Conservation (phyloP, 2,888 invertebrate genomes). For the Tribolium freemani region DNA sequence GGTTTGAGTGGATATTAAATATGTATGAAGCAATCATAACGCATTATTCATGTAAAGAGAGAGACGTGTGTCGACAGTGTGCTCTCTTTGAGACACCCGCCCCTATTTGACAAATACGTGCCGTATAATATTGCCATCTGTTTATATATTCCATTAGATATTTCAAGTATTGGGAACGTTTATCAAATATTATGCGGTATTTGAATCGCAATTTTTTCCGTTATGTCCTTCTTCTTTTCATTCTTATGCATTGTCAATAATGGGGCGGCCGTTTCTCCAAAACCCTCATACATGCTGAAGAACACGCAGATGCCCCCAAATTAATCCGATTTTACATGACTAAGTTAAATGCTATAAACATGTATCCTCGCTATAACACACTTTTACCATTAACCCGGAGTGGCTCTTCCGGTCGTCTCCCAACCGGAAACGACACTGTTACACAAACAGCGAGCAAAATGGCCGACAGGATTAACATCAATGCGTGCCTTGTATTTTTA, state of each 20-base stretch:
- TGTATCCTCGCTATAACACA: slow-evolving; percentile 63
- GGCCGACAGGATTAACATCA: slow-evolving; percentile 50
- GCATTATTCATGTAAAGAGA: slow-evolving; percentile 59
- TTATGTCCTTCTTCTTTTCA: slow-evolving; percentile 21
- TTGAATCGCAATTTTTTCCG: slow-evolving; percentile 40
- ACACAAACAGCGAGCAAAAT: slow-evolving; percentile 59
- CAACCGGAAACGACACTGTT: slow-evolving; percentile 59
- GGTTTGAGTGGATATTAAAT: slow-evolving; percentile 59
- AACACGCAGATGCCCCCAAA: slow-evolving; percentile 41
- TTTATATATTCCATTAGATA: slow-evolving; percentile 61
- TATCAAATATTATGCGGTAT: slow-evolving; percentile 46
- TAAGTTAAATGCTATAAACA: slow-evolving; percentile 65
- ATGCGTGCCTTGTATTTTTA: slow-evolving; percentile 25
- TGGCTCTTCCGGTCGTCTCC: slow-evolving; percentile 61
- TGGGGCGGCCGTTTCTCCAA: neutral
- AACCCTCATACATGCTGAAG: neutral
- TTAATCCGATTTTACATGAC: slow-evolving; percentile 58
- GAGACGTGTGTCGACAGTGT: slow-evolving; percentile 41
- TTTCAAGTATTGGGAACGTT: slow-evolving; percentile 51
- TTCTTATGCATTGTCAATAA: slow-evolving; percentile 39
- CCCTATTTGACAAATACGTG: slow-evolving; percentile 60
- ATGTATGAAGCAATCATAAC: slow-evolving; percentile 63
- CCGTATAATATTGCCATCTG: slow-evolving; percentile 59
- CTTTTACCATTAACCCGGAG: slow-evolving; percentile 64
- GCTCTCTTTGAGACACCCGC: slow-evolving; percentile 55